phyloP scores from a whole-genome alignment of 2,113 vertebrate genomes.

The Suricata suricatta region DNA sequence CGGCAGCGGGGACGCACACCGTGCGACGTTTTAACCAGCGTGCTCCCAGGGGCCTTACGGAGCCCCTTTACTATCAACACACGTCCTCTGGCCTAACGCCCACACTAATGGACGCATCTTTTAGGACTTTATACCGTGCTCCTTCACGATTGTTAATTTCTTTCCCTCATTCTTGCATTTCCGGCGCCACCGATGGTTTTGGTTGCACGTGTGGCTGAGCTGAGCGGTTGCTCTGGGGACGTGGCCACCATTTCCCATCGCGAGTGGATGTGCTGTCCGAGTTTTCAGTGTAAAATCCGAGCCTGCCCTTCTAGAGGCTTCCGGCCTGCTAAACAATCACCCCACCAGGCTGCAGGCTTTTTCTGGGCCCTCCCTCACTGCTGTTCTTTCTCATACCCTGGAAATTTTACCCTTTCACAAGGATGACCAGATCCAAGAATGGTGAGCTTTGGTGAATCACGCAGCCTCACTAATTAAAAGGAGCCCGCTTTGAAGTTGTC shows the following conservation, averaged over 20 bases:
- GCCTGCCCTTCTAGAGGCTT: neutral
- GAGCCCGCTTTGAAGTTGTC: slow-evolving; percentile 47
- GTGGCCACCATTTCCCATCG: neutral
- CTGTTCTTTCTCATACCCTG: neutral
- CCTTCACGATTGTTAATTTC: neutral
- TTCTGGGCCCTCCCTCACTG: neutral
- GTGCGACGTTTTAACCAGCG: neutral
- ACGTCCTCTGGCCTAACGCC: slow-evolving; percentile 35
- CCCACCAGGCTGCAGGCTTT: neutral
- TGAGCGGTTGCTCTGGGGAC: neutral
- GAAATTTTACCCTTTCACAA: slow-evolving; percentile 20
- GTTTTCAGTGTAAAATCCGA: rapidly evolving
- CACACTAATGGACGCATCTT: neutral
- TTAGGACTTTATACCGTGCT: neutral
- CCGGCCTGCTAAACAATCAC: rapidly evolving
- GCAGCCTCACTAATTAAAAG: slow-evolving; percentile 23
- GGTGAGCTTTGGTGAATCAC: neutral
- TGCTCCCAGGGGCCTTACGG: slow-evolving; percentile 4
- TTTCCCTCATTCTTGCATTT: neutral
- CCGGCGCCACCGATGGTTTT: neutral
- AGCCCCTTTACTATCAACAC: neutral
- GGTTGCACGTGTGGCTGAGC: neutral
- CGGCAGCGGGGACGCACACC: rapidly evolving
- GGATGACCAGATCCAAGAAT: neutral
- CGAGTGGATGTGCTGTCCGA: neutral